Percentiles rank a stretch among this genome's conserved stretches.
These are phyloP conservation scores for Phaethornis superciliosus DNA, from an alignment of 2,113 vertebrate genomes.

Conservation along the genomic window DNA sequence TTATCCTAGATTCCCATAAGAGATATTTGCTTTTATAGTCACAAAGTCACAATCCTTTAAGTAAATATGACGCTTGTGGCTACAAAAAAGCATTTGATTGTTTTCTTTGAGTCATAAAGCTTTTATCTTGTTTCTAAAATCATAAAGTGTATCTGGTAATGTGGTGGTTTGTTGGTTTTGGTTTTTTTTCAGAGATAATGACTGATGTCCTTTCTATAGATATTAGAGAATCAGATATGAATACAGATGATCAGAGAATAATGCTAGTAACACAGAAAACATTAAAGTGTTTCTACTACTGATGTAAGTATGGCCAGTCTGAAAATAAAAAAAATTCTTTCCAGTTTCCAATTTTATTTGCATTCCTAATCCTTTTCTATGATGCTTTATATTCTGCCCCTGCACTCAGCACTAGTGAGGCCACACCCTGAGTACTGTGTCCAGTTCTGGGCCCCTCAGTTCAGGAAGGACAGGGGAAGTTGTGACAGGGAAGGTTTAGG, in stretches of 20 bases:
- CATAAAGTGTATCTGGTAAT: slow-evolving; percentile 54
- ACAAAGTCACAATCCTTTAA: slow-evolving; percentile 68
- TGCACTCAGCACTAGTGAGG: no score
- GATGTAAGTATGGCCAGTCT: background rate
- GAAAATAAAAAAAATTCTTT: background rate
- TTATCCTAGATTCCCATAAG: slow-evolving; percentile 73
- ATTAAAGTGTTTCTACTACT: background rate
- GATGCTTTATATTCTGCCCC: no score
- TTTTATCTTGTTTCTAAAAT: slow-evolving; percentile 74
- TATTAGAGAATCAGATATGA: slow-evolving; percentile 52
- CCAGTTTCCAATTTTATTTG: background rate
- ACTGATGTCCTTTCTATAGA: slow-evolving; percentile 23
- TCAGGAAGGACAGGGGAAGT: no score
- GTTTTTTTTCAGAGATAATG: slow-evolving; percentile 35
- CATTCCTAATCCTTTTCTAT: background rate
- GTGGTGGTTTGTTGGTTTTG: background rate
- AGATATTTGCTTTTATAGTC: slow-evolving; percentile 74
- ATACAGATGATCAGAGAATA: slow-evolving; percentile 26
- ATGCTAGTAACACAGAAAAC: background rate
- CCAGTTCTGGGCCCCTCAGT: no score
- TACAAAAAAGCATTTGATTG: slow-evolving; percentile 66
- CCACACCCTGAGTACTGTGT: no score
- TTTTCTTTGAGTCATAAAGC: slow-evolving; percentile 68
- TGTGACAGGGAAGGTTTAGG: no score
- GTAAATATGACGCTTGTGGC: slow-evolving; percentile 75